Evolutionary conservation across 2,888 invertebrate genomes (phyloP), one percentile per base, ranked within the genome.

Genomic region (Kuschelorhynchus macadamiae): DNA sequence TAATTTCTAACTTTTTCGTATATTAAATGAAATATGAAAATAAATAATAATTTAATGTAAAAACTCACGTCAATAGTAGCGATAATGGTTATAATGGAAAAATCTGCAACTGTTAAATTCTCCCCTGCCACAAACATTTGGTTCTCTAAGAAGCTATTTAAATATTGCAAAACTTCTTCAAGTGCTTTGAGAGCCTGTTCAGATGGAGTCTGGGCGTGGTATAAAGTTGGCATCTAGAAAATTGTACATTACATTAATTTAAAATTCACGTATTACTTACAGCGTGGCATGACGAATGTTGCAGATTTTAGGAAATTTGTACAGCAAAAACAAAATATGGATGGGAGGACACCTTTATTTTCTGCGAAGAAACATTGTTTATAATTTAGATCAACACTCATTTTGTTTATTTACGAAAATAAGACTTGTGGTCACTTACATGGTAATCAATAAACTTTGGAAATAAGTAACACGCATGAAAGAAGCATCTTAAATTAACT

Each of bases 81-180:
- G 11, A 92, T 82, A 9, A 88, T 86, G 8, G 90, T 86, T 11
- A 88, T 83, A 2, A 91, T 86, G 33, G 88, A 81, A 71, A 91
- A 86, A 78, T 93, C 93, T 1, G 92, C 92, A 14, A 92, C 85
- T 0, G 92, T 91, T 64, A 92, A 79, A 64, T 88, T 85, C 55
- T 90, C 86, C 3, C 92, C 92, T 5, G 91, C 91, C 0, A 88
- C 87, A 81, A 88, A 92, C 5, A 86, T 82, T n/a, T 84, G 85
- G 0, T 87, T 86, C 14, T 87, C 86, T 5, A 92, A 78, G 79
- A 87, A 87, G 0, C 75, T 82, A 77, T 92, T 86, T 11, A 92
- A 79, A 79, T 86, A 86, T 16, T 84, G 86, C 12, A 91, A 82
- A 1, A 88, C 87, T 75, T 89, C 89, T 56, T 89, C 87, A 39